Percentiles rank a stretch among this genome's conserved stretches.
phyloP scores from a whole-genome alignment of 2,888 invertebrate species.

The Horisme vitalbata region DNA sequence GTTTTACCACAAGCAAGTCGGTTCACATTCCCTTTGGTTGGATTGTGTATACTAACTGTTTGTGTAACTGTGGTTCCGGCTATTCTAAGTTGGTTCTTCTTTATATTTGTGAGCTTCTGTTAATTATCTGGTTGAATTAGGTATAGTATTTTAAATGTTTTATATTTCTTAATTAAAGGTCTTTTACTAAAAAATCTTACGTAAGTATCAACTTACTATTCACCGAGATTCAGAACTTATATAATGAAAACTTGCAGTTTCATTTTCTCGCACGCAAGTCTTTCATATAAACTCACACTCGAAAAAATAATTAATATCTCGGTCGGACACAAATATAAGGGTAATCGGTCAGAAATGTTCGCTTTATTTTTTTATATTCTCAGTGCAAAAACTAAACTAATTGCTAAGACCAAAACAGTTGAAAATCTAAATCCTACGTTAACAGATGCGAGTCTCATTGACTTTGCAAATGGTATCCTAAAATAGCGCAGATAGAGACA shows the following conservation, averaged over 20 bases:
- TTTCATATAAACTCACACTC: too few species aligned
- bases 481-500: constrained; percentile 30
- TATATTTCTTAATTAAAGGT: neutral
- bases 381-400: neutral
- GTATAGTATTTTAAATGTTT: neutral
- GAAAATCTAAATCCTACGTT: neutral
- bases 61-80: constrained; percentile 57
- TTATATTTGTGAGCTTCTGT: constrained; percentile 53
- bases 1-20: constrained; percentile 67
- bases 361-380: too few species aligned
- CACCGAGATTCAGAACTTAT: too few species aligned
- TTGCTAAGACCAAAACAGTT: neutral
- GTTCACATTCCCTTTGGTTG: constrained; percentile 74
- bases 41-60: constrained; percentile 54
- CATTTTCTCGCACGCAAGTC: too few species aligned
- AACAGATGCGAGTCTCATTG: constrained; percentile 2
- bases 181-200: too few species aligned
- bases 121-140: constrained; percentile 47
- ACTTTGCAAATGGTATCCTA: constrained; percentile 12
- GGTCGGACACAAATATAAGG: too few species aligned
- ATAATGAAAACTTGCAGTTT: too few species aligned
- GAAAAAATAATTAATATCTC: too few species aligned
- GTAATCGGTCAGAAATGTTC: too few species aligned
- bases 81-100: constrained; percentile 58
- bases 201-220: too few species aligned